phyloP scores from a whole-genome alignment of 2,113 vertebrate genomes.

The Myiopsitta monachus region DNA sequence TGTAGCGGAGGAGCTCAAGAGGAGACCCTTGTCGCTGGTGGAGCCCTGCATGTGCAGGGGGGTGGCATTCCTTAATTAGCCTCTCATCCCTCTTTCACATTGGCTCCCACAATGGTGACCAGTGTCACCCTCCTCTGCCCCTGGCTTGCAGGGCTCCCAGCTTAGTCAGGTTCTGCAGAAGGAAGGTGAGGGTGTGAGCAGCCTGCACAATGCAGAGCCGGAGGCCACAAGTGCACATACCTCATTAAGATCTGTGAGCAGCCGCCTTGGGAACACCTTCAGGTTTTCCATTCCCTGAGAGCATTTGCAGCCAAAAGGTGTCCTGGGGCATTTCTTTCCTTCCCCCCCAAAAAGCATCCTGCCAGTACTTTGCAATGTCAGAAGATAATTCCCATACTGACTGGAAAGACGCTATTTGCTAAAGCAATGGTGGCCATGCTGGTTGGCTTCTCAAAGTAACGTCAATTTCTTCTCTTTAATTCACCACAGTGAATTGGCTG shows the following conservation, averaged over 20 bases:
- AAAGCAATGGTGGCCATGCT: background rate
- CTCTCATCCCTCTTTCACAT: background rate
- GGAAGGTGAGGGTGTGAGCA: background rate
- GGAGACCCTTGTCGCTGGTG: background rate
- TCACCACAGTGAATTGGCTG: background rate
- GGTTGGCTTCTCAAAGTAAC: background rate
- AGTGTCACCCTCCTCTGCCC: background rate
- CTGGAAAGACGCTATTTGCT: background rate
- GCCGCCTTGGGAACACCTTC: background rate
- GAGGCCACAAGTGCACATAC: background rate
- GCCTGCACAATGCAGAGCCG: background rate
- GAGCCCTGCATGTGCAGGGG: fast-evolving
- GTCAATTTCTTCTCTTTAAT: background rate
- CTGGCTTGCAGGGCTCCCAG: background rate
- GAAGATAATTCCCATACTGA: background rate
- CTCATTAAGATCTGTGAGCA: background rate
- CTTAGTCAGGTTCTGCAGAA: background rate
- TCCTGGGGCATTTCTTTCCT: background rate
- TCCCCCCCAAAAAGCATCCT: background rate
- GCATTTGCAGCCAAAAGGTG: background rate
- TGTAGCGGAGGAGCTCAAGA: background rate
- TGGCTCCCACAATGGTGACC: background rate
- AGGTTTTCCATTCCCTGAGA: background rate
- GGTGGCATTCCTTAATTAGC: fast-evolving
- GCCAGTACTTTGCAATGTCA: background rate